Conservation (phyloP, 2,797 vertebrate species). For the Coregonus suidteri region DNA sequence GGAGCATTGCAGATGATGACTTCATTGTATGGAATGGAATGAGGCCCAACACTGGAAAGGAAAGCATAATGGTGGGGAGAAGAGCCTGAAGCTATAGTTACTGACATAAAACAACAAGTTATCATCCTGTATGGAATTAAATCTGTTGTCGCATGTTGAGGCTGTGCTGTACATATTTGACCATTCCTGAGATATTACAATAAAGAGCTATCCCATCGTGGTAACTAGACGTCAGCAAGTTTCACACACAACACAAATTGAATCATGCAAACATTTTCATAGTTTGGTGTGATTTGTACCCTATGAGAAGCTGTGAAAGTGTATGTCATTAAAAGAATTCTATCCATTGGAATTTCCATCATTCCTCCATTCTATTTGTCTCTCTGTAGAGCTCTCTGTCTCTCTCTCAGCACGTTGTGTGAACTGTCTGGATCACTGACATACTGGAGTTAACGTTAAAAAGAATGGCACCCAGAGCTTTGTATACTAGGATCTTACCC, state of each 20-base stretch:
- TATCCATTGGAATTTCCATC: constrained; percentile 49
- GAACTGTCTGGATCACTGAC: not conserved
- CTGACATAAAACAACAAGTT: constrained; percentile 52
- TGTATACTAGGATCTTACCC: not conserved
- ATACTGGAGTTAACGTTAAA: too few relatives aligned
- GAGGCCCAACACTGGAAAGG: constrained; percentile 23
- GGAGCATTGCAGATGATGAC: constrained; percentile 52
- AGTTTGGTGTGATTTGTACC: not conserved
- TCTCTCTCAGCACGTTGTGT: not conserved
- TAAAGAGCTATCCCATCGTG: constrained; percentile 50
- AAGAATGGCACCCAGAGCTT: not conserved
- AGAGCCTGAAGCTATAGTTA: constrained; percentile 47
- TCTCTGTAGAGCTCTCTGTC: constrained; percentile 5
- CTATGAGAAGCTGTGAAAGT: not conserved
- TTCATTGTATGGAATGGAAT: constrained; percentile 36
- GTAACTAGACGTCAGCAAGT: constrained; percentile 43
- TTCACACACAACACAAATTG: not conserved
- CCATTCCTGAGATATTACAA: constrained; percentile 36
- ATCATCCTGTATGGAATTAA: constrained; percentile 51
- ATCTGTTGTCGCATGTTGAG: constrained; percentile 33
- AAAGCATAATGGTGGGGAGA: constrained; percentile 23
- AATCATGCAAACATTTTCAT: not conserved
- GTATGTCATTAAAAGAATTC: constrained; percentile 45
- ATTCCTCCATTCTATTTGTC: constrained; percentile 39
- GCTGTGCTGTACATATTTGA: constrained; percentile 20